Conservation (phyloP, 2,797 vertebrate species). For the Typhlichthys subterraneus region DNA sequence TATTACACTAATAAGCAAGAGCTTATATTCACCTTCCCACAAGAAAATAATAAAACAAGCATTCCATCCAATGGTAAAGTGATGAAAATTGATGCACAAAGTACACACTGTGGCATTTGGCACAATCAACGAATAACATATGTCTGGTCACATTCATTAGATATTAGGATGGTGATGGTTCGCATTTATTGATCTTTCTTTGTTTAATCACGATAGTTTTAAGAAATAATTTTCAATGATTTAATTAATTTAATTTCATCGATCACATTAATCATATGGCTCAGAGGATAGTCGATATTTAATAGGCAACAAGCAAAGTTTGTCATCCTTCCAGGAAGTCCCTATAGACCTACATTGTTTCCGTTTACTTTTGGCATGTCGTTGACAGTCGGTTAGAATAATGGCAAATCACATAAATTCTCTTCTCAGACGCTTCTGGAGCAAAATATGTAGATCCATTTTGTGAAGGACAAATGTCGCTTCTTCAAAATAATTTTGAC, state of each 20-base stretch:
- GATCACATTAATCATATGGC: neutral
- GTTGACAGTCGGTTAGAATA: conserved; percentile 37
- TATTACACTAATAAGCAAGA: no score
- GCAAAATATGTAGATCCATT: conserved; percentile 29
- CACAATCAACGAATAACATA: neutral
- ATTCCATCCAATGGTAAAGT: conserved; percentile 51
- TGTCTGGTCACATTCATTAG: neutral
- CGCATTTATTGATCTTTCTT: neutral
- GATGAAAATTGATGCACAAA: conserved; percentile 39
- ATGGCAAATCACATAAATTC: conserved; percentile 47
- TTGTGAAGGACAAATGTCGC: conserved; percentile 39
- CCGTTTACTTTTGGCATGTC: conserved; percentile 34
- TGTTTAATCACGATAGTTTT: neutral
- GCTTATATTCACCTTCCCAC: neutral
- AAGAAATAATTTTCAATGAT: conserved; percentile 22
- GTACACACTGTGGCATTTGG: conserved; percentile 6
- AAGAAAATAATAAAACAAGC: conserved; percentile 23
- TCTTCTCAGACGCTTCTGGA: conserved; percentile 43
- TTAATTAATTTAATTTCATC: neutral
- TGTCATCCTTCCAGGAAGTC: conserved; percentile 8
- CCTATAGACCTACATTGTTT: conserved; percentile 17
- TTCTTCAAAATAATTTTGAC: conserved; percentile 68
- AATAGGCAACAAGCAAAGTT: neutral
- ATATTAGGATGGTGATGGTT: neutral
- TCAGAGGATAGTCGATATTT: neutral